These are phyloP conservation scores for Quadroppia sp. DNA, from an alignment of 2,888 invertebrate species.

Conservation along the genomic window DNA sequence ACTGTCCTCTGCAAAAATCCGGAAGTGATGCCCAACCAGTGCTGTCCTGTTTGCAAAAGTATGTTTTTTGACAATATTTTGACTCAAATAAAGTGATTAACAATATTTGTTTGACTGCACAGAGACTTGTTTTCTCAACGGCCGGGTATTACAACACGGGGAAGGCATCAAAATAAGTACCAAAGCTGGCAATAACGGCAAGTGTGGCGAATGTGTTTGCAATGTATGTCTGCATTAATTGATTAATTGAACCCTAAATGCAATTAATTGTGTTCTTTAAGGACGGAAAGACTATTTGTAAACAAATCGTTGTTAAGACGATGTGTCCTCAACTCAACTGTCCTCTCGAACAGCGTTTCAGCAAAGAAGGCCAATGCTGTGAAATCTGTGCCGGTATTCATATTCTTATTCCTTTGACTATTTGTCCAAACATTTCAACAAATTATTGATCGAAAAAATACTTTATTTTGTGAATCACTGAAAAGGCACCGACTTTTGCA, in stretches of 20 bases:
- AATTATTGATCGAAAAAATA: background rate
- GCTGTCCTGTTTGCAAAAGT: slow-evolving; percentile 82
- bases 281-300: slow-evolving; percentile 75
- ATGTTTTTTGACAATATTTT: slow-evolving; percentile 55
- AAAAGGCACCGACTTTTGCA: slow-evolving; percentile 79
- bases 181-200: slow-evolving; percentile 9
- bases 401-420: background rate
- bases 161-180: slow-evolving; percentile 30
- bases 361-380: slow-evolving; percentile 80
- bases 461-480: slow-evolving; percentile 12
- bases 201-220: slow-evolving; percentile 63
- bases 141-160: slow-evolving; percentile 29
- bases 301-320: slow-evolving; percentile 65
- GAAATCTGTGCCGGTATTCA: slow-evolving; percentile 75
- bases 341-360: slow-evolving; percentile 70
- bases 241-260: slow-evolving; percentile 8
- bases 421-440: background rate
- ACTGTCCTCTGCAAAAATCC: slow-evolving; percentile 75
- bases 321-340: slow-evolving; percentile 74
- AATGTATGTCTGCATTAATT: slow-evolving; percentile 44
- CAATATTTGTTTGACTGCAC: slow-evolving; percentile 23
- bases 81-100: background rate
- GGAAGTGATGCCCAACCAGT: slow-evolving; percentile 68
- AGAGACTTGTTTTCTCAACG: slow-evolving; percentile 40
- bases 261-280: slow-evolving; percentile 50